Evolutionary conservation across 2,113 vertebrate genomes (phyloP).

Genomic region (Proteles cristata): DNA sequence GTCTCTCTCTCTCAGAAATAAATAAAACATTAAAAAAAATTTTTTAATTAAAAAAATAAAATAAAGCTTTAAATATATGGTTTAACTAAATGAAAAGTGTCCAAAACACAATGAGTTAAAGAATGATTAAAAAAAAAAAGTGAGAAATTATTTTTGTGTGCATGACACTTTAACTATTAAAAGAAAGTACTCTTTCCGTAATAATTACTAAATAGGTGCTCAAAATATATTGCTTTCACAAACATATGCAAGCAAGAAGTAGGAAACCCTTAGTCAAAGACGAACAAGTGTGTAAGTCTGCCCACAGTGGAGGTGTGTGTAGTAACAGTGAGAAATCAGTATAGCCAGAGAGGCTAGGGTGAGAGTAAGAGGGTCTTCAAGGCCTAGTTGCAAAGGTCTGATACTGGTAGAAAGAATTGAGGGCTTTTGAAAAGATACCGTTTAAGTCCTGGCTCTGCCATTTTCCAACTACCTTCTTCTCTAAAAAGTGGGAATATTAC

Average conservation of each 20-base stretch:
- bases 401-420: background rate
- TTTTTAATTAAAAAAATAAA: too few relatives aligned
- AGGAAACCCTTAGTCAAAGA: background rate
- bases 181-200: background rate
- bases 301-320: background rate
- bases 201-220: background rate
- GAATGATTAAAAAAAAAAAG: background rate
- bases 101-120: background rate
- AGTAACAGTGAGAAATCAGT: background rate
- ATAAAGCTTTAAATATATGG: background rate
- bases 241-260: background rate
- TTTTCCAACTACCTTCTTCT: background rate
- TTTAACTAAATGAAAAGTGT: background rate
- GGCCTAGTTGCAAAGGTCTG: background rate
- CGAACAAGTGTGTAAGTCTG: background rate
- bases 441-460: background rate
- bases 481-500: background rate
- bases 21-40: too few relatives aligned
- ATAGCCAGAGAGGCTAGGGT: background rate
- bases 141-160: background rate
- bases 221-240: background rate
- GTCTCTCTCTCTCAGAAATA: too few relatives aligned
- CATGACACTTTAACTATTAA: background rate
- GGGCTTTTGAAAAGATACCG: background rate
- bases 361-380: background rate